Conservation (phyloP, 2,797 vertebrate species). For the Merluccius polli region DNA sequence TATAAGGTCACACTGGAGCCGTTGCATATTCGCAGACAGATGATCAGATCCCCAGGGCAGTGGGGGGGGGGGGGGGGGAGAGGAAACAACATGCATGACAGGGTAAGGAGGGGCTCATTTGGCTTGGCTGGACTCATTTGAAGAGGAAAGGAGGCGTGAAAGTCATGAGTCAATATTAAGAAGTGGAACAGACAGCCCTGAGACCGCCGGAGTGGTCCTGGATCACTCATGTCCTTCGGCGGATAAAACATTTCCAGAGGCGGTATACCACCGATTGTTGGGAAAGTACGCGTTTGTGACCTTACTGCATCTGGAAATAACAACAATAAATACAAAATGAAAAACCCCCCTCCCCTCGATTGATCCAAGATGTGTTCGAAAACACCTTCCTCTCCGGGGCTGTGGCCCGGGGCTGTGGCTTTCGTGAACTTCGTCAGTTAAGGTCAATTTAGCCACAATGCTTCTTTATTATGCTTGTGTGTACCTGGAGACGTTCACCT, state of each 20-base stretch:
- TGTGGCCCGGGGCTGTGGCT: no score
- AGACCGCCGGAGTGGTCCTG: not conserved
- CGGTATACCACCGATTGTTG: not conserved
- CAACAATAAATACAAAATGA: not conserved
- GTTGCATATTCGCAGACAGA: slow-evolving; percentile 63
- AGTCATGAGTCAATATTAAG: slow-evolving; percentile 21
- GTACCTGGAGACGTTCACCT: not conserved
- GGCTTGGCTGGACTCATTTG: slow-evolving; percentile 54
- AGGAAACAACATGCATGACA: slow-evolving; percentile 55
- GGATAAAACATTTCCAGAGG: not conserved
- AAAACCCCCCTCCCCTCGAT: not conserved
- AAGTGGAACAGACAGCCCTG: slow-evolving; percentile 5
- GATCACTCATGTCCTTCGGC: not conserved
- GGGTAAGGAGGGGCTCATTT: slow-evolving; percentile 59
- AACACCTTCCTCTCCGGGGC: no score
- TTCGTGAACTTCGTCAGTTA: not conserved
- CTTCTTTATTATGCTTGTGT: not conserved
- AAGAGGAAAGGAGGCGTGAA: slow-evolving; percentile 24
- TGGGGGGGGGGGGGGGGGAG: slow-evolving; percentile 47
- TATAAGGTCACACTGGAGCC: slow-evolving; percentile 52
- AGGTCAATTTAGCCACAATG: not conserved
- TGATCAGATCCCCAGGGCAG: slow-evolving; percentile 63
- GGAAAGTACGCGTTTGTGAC: not conserved
- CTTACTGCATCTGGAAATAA: not conserved
- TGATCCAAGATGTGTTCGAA: no score